These are phyloP conservation scores for Trilocha varians DNA, from an alignment of 2,888 invertebrate species.

Conservation along the genomic window DNA sequence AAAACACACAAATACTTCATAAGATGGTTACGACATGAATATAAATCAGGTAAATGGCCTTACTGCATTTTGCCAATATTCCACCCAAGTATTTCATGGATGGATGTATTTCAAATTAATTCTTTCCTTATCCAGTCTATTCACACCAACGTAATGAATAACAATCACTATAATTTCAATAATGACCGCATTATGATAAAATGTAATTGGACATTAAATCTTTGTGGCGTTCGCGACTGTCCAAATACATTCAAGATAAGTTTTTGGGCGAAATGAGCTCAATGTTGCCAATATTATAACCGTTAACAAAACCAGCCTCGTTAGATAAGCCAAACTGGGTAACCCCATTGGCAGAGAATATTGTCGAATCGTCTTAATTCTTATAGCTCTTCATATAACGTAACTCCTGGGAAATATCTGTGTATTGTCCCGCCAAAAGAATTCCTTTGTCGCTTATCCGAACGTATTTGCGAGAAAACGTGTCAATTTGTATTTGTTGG, in stretches of 20 bases:
- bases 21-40: too few species aligned
- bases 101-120: too few species aligned
- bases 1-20: too few species aligned
- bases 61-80: too few species aligned
- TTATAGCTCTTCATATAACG: neutral
- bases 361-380: neutral
- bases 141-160: too few species aligned
- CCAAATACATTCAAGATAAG: neutral
- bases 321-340: neutral
- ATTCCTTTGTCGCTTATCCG: neutral
- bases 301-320: constrained; percentile 9
- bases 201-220: too few species aligned
- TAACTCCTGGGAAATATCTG: neutral
- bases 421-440: neutral
- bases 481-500: neutral
- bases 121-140: too few species aligned
- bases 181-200: too few species aligned
- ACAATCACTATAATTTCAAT: too few species aligned
- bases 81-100: too few species aligned
- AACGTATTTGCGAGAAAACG: neutral
- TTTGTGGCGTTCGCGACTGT: neutral
- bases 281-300: constrained; percentile 14
- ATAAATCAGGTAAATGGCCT: too few species aligned
- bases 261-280: constrained; percentile 18
- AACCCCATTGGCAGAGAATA: constrained; percentile 2